Evolutionary conservation across 35 echinoderm and acorn worm genomes (phyloP).

Genomic region (Lytechinus pictus): DNA sequence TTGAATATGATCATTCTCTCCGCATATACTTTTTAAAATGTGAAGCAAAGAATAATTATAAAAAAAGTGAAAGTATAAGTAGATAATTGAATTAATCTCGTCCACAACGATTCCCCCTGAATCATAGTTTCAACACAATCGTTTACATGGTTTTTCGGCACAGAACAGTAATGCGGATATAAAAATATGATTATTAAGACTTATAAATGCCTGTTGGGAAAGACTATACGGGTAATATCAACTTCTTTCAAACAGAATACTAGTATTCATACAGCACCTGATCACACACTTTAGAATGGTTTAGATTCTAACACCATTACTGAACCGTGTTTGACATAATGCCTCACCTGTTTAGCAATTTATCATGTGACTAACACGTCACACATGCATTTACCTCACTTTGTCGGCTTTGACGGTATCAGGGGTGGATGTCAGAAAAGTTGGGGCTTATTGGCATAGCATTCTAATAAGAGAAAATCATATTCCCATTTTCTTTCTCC

Average conservation of each 20-base stretch:
- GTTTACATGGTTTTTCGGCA: background rate
- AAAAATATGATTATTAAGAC: background rate
- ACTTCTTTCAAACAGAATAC: background rate
- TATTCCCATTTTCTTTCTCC: too few relatives aligned
- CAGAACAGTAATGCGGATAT: background rate
- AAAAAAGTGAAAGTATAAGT: too few relatives aligned
- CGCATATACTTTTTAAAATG: too few relatives aligned
- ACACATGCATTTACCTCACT: background rate
- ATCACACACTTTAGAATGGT: background rate
- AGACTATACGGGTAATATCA: background rate
- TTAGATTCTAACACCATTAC: background rate
- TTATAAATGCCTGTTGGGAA: background rate
- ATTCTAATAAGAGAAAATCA: too few relatives aligned
- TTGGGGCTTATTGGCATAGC: too few relatives aligned
- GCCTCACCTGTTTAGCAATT: background rate
- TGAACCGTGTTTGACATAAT: background rate
- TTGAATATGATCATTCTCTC: too few relatives aligned
- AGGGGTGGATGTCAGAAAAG: background rate
- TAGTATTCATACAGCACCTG: background rate
- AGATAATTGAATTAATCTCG: background rate
- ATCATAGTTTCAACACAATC: background rate
- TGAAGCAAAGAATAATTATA: too few relatives aligned
- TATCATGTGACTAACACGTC: background rate
- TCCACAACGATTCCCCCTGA: background rate
- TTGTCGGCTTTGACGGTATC: background rate